Base-by-base conservation (phyloP, 2,797 vertebrate species). In the Chloroceryle amazona region DNA sequence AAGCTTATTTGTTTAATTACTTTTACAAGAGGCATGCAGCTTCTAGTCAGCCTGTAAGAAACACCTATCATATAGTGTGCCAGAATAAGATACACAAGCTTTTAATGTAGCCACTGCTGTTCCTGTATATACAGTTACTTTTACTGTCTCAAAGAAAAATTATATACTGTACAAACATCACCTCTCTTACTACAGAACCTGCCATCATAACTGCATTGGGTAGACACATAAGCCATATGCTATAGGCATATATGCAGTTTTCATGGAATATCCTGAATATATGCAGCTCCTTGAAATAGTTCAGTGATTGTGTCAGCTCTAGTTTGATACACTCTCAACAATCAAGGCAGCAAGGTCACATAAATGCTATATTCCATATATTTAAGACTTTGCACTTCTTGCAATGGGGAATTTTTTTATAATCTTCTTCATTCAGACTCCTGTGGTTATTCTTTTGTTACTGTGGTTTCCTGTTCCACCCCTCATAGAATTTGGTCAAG, bases 111-210 rank as follows among this genome's bases (percentile, higher is more conserved):
- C 12, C 6, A n/a, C 28, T 60, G 31, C 70, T 80, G 42, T 18
- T 10, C 12, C 37, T 66, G 5, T 31, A 28, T 6, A 28, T 35
- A 58, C n/a, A 15, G 22, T 58, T 58, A 94, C 52, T 70, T 51
- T 86, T 54, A 8, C 12, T 23, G 5, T 44, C 33, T 67, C 41
- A 74, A 72, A 86, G 42, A 44, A 62, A 66, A n/a, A 37, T 62
- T 17, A 20, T 1, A 12, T 20, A 28, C 4, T 1, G 0, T 5
- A 23, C 6, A 19, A 41, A 37, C 6, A 8, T n/a, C 58, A n/a
- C 15, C 37, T 73, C n/a, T 83, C 14, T 91, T 33, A 37, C 22
- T 22, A 12, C 6, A 28, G 29, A 25, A 25, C 5, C 33, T 81
- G 14, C 35, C 66, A 65, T 37, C 26, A 17, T 42, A 72, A 28